Conservation (phyloP, 1,140 invertebrate genomes). For the Drosophila auraria region DNA sequence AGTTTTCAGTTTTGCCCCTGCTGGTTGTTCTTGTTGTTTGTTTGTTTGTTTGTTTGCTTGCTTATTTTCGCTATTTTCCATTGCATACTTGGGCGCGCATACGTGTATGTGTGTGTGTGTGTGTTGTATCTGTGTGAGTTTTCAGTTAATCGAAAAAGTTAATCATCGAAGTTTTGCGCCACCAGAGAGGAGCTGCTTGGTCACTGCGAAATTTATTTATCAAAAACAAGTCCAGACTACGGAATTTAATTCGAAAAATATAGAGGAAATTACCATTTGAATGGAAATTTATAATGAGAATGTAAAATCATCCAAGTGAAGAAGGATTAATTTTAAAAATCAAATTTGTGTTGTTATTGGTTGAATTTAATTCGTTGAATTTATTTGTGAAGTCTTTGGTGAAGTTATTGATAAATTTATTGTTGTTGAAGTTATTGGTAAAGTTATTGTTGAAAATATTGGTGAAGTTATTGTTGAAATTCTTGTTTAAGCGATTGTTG, state of each 20-base stretch:
- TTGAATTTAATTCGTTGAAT: not conserved
- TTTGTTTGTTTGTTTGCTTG: conserved; percentile 44
- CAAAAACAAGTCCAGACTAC: conserved; percentile 29
- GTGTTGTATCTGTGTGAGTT: conserved; percentile 60
- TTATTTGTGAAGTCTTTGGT: not conserved
- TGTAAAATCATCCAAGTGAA: not conserved
- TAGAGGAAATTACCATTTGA: not conserved
- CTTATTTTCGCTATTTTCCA: conserved; percentile 57
- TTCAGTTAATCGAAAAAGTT: conserved; percentile 82
- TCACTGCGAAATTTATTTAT: conserved; percentile 57
- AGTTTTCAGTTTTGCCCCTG: conserved; percentile 60
- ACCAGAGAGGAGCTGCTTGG: conserved; percentile 51
- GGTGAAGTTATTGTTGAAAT: not conserved
- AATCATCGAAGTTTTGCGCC: conserved; percentile 77
- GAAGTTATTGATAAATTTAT: not conserved
- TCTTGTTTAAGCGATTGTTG: no score
- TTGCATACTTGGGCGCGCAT: conserved; percentile 49
- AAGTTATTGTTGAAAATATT: not conserved
- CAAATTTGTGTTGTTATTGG: not conserved
- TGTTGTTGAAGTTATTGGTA: not conserved
- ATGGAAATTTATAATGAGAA: not conserved
- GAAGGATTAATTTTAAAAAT: not conserved
- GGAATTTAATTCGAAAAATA: conserved; percentile 14
- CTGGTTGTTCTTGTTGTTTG: conserved; percentile 29
- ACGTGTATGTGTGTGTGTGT: conserved; percentile 18